These are phyloP conservation scores for Onchidella celtica DNA, from an alignment of 2,888 invertebrate species.

Conservation along the genomic window DNA sequence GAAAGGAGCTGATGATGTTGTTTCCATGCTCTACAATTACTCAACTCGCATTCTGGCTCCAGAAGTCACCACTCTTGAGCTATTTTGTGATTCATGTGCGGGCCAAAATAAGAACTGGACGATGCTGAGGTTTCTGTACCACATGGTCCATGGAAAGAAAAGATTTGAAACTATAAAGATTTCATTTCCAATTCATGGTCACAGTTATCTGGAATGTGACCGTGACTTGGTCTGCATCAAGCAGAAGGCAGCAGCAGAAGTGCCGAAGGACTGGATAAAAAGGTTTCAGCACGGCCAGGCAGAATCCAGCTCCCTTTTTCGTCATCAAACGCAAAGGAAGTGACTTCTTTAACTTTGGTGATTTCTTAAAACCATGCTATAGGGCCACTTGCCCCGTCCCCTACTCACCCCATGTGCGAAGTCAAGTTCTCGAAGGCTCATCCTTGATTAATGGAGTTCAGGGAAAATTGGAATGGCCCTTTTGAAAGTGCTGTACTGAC, in stretches of 20 bases:
- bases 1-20: background rate
- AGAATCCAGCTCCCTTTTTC: background rate
- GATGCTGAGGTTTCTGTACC: too few species aligned
- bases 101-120: too few species aligned
- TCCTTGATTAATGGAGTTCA: background rate
- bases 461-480: conserved; percentile 7
- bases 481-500: too few species aligned
- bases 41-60: too few species aligned
- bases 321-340: background rate
- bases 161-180: background rate
- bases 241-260: background rate
- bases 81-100: too few species aligned
- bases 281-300: background rate
- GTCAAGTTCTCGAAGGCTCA: background rate
- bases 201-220: background rate
- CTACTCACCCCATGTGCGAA: background rate
- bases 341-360: background rate
- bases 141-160: background rate
- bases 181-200: background rate
- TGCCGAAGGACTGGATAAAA: background rate
- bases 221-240: background rate
- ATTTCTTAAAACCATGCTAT: background rate
- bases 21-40: background rate
- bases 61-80: too few species aligned
- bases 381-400: background rate